Evolutionary conservation across 2,797 vertebrate species (phyloP), one percentile per base, ranked within the genome.

Genomic region (Protosalanx chinensis): DNA sequence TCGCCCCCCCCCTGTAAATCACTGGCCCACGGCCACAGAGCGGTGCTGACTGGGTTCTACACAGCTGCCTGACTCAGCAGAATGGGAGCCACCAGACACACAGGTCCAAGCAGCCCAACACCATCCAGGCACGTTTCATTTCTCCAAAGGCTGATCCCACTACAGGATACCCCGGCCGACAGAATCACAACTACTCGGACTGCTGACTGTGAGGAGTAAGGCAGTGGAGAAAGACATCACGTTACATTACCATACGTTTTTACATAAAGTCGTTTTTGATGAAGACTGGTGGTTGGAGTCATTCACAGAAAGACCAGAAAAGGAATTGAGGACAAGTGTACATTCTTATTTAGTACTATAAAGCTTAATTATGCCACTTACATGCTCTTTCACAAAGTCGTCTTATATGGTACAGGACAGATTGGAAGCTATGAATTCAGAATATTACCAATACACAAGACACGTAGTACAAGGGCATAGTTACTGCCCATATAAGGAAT

Each of bases 11-110:
- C 23, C 23, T 82, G 32, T 74, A 62, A 77, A 71, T 78, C 69
- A 76, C 64, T 82, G 84, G 86, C 81, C 73, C n/a, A 6, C 18
- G 35, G 80, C 76, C 81, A 82, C 77, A 23, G 71, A 74, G 77
- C 57, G 76, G 84, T 87, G 68, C 57, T 86, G 83, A 84, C 78
- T 68, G 82, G 80, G 81, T 84, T 85, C 85, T 82, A 87, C 77
- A 86, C 82, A 88, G 80, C 81, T 78, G 64, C 64, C 82, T 85
- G 87, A 89, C 81, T 88, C 88, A 90, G 88, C 89, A 90, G 82
- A 84, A 88, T 82, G 85, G 75, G 73, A 83, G 75, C 76, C 57
- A 71, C 69, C 82, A 72, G 76, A 79, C 73, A 63, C 13, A 73
- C 70, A 74, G 76, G 76, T 74, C 76, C 76, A 75, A 71, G 58